phyloP scores from a whole-genome alignment of 2,888 invertebrate species.

The Apantesis nais region DNA sequence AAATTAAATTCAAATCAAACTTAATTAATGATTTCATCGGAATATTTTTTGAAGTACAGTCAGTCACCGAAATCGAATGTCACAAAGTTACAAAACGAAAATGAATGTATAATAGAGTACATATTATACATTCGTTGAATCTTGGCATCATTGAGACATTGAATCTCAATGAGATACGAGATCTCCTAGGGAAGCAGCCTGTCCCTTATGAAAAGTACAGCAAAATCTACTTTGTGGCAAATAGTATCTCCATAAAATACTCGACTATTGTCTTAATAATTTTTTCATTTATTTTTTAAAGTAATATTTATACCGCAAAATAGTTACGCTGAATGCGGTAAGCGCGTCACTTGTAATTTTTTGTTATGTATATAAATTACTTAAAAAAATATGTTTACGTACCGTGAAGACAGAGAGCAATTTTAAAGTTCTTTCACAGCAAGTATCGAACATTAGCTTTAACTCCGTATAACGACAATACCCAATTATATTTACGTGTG shows the following conservation, averaged over 20 bases:
- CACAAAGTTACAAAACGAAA: background rate
- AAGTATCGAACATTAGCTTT: background rate
- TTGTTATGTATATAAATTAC: background rate
- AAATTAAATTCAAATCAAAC: constrained; percentile 18
- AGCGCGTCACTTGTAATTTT: background rate
- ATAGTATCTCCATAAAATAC: background rate
- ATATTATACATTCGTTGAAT: too few relatives aligned
- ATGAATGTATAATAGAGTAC: background rate
- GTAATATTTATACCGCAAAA: background rate
- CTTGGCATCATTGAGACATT: too few relatives aligned
- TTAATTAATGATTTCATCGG: constrained; percentile 11
- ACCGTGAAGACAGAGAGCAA: constrained; percentile 3
- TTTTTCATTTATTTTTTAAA: background rate
- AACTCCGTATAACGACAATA: background rate
- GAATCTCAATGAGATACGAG: background rate
- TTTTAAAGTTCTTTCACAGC: constrained; percentile 5
- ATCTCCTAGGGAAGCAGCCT: background rate
- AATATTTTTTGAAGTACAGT: background rate
- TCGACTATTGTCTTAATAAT: background rate
- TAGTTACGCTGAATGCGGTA: background rate
- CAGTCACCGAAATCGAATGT: background rate
- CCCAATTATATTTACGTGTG: background rate
- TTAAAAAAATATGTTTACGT: background rate
- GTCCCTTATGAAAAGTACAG: background rate
- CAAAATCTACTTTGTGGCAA: background rate